Conservation (phyloP, 2,797 vertebrate genomes). For the Myripristis jacobus region DNA sequence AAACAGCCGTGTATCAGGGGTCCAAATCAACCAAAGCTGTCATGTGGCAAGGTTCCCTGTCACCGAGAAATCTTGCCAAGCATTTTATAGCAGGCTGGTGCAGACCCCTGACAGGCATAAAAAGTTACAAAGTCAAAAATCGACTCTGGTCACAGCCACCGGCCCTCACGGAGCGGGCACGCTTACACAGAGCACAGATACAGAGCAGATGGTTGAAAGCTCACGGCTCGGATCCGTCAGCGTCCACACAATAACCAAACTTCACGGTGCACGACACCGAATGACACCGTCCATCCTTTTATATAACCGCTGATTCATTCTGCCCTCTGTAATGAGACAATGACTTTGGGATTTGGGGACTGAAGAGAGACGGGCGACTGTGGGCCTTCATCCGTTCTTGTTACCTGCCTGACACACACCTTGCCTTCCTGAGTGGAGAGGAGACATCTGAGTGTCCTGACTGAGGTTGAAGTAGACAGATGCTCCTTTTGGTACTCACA, state of each 20-base stretch:
- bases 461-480: constrained; percentile 58
- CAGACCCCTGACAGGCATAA: background rate
- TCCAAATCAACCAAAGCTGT: no score
- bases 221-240: constrained; percentile 20
- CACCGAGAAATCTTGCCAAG: no score
- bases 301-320: constrained; percentile 4
- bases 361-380: constrained; percentile 11
- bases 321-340: constrained; percentile 41
- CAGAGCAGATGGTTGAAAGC: constrained; percentile 47
- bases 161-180: background rate
- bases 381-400: constrained; percentile 54
- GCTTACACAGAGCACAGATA: constrained; percentile 7
- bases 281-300: constrained; percentile 16
- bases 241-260: constrained; percentile 8
- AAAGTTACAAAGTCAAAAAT: background rate
- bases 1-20: no score
- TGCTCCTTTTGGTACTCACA: constrained; percentile 51
- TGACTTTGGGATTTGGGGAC: constrained; percentile 43
- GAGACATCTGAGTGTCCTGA: constrained; percentile 44
- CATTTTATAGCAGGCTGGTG: no score
- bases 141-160: background rate
- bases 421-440: constrained; percentile 35
- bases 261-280: constrained; percentile 10
- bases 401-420: constrained; percentile 54
- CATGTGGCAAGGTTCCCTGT: no score